These are phyloP conservation scores for Bembecia ichneumoniformis DNA, from an alignment of 2,888 invertebrate species.

Conservation along the genomic window DNA sequence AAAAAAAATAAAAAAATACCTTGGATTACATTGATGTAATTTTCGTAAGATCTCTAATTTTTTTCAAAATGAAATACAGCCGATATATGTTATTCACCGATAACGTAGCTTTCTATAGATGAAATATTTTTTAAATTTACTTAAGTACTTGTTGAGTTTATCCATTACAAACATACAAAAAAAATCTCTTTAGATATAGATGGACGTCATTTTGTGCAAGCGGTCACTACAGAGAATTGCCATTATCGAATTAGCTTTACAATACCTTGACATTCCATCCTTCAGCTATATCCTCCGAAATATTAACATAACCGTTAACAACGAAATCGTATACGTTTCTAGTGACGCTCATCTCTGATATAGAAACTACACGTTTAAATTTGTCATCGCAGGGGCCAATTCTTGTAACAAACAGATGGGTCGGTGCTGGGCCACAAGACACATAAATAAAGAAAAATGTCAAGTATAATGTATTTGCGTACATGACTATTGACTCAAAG, in stretches of 20 bases:
- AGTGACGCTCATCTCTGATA: constrained; percentile 31
- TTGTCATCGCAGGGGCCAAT: constrained; percentile 27
- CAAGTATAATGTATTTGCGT: not conserved
- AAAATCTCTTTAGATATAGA: too few relatives aligned
- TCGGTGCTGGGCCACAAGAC: constrained; percentile 18
- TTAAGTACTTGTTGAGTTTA: too few relatives aligned
- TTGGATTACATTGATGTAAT: not conserved
- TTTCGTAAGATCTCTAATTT: too few relatives aligned
- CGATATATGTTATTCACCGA: not conserved
- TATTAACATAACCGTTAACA: constrained; percentile 29
- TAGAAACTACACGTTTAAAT: constrained; percentile 8
- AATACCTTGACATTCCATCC: constrained; percentile 34
- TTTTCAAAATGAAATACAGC: not conserved
- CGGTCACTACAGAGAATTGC: not conserved
- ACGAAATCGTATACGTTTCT: constrained; percentile 27
- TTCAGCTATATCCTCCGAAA: constrained; percentile 27
- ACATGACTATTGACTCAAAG: not conserved
- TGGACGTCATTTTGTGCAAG: not conserved
- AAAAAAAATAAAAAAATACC: too few relatives aligned
- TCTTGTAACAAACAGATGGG: constrained; percentile 29
- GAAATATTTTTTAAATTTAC: too few relatives aligned
- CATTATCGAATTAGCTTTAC: not conserved
- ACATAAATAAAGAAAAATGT: too few relatives aligned
- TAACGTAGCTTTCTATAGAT: not conserved
- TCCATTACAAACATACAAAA: not conserved